Evolutionary conservation across 2,888 invertebrate species (phyloP).

Genomic region (Pyrrhia umbra): DNA sequence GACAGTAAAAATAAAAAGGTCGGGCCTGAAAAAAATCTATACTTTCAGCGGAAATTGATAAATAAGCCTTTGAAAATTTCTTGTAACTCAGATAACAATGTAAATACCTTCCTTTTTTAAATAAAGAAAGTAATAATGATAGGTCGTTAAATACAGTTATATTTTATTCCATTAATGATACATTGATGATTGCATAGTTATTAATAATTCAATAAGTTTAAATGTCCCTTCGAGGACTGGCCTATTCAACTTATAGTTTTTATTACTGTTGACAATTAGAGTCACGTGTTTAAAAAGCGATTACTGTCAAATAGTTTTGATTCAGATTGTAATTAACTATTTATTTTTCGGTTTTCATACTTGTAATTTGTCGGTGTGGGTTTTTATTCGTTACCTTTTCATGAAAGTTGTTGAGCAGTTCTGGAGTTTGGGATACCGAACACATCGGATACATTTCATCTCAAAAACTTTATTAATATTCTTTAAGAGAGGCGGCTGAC

Average conservation of each 20-base stretch:
- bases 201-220: constrained; percentile 12
- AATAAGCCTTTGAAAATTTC: constrained; percentile 19
- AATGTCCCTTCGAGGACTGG: background rate
- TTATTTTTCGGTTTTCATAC: background rate
- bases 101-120: constrained; percentile 1
- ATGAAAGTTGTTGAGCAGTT: too few relatives aligned
- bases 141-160: background rate
- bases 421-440: too few relatives aligned
- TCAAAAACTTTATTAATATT: too few relatives aligned
- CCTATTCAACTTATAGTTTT: constrained; percentile 4
- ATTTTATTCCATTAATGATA: constrained; percentile 3
- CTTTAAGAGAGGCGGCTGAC: too few relatives aligned
- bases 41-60: constrained; percentile 32
- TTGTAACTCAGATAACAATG: constrained; percentile 8
- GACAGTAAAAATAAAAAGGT: constrained; percentile 30
- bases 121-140: background rate
- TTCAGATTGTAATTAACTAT: background rate
- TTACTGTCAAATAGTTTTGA: background rate
- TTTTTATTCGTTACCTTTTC: too few relatives aligned
- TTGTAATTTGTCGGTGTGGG: too few relatives aligned
- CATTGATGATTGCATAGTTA: background rate
- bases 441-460: too few relatives aligned
- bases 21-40: constrained; percentile 15
- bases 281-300: background rate
- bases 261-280: constrained; percentile 6